Base-by-base conservation (phyloP, 2,888 invertebrate genomes). In the Zygogramma bicolorata region DNA sequence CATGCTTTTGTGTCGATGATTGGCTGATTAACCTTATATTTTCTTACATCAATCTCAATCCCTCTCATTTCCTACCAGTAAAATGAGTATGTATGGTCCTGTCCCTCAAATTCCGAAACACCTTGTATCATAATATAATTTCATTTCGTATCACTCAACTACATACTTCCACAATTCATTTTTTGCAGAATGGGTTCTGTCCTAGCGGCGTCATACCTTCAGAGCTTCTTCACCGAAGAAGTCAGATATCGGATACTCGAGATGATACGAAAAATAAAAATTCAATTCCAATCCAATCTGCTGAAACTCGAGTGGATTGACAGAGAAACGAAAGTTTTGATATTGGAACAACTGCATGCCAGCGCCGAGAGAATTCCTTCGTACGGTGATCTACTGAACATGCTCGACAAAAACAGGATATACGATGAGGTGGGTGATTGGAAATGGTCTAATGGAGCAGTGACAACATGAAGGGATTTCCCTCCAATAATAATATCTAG, bases 231-330 rank as follows among this genome's bases (percentile, higher is more conserved):
- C 53, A 79, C 84, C 31, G 82, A 81, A 60, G 81, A 83, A 8
- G 79, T 77, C 10, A 82, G 82, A 75, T 70, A 74, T 4, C 75
- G 81, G 29, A 81, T 82, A 22, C 68, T 80, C 7, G 80, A 82
- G n/a, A 82, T 87, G 68, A 82, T 85, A 65, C 77, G 82, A 68
- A 81, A 81, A 71, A 84, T 87, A 70, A 85, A 85, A 79, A 77
- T 78, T 58, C 82, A 84, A 72, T 85, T 85, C 73, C 82, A 82
- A 62, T 79, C 81, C 42, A 80, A 79, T 57, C 68, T 86, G 40
- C 73, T 80, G 53, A 76, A 79, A 70, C 75, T 83, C 58, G 82
- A 86, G 60, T 87, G 87, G 86, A 77, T 87, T 71, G 86, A 86
- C 74, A 75, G 78, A 31, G 77, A 81, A 73, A 84, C 85, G 5